phyloP scores from a whole-genome alignment of 2,888 invertebrate genomes.

The Tiliacea aurago region DNA sequence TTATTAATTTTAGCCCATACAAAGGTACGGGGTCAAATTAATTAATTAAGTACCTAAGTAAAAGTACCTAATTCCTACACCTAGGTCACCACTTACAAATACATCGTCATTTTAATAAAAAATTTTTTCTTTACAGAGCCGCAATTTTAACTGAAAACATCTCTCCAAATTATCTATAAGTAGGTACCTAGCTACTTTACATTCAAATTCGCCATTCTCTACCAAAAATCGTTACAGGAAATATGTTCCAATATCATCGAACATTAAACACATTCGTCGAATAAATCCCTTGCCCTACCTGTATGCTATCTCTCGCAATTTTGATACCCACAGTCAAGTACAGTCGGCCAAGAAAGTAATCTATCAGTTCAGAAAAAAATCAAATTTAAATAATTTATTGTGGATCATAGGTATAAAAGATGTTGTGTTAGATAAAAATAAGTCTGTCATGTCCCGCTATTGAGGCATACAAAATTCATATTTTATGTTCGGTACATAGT shows the following conservation, averaged over 20 bases:
- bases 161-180: not conserved
- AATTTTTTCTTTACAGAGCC: not conserved
- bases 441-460: too few relatives aligned
- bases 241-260: conserved; percentile 41
- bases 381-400: too few relatives aligned
- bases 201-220: conserved; percentile 14
- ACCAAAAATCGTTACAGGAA: conserved; percentile 21
- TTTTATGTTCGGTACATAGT: too few relatives aligned
- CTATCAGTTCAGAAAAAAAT: not conserved
- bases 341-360: conserved; percentile 7
- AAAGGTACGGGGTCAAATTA: too few relatives aligned
- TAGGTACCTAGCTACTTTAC: not conserved
- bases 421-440: too few relatives aligned
- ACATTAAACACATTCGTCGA: conserved; percentile 37
- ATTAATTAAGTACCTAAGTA: too few relatives aligned
- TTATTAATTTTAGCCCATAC: too few relatives aligned
- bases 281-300: conserved; percentile 47
- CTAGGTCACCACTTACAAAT: not conserved
- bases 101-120: not conserved
- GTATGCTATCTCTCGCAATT: conserved; percentile 58
- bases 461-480: too few relatives aligned
- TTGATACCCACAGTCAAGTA: conserved; percentile 47
- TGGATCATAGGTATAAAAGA: too few relatives aligned
- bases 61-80: not conserved
- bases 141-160: not conserved